Percentiles rank a stretch among this genome's conserved stretches.
Evolutionary conservation across 2,888 invertebrate species (phyloP).

Genomic region (Apeira syringaria): DNA sequence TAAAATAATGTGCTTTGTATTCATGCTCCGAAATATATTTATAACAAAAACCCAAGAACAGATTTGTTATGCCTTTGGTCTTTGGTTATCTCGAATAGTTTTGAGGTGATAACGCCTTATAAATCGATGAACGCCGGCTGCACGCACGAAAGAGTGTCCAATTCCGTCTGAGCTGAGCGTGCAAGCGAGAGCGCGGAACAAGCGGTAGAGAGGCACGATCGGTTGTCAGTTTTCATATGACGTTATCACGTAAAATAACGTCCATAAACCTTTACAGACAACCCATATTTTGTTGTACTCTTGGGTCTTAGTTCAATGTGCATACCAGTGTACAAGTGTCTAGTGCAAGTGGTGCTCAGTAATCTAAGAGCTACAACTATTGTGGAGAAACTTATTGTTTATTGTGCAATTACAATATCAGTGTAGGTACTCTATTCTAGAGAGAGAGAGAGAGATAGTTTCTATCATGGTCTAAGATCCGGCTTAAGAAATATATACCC

Average conservation of each 20-base stretch:
- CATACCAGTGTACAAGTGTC: slow-evolving; percentile 63
- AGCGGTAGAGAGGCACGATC: too few species aligned
- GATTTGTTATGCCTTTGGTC: slow-evolving; percentile 24
- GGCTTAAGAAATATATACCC: too few species aligned
- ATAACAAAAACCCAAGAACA: slow-evolving; percentile 48
- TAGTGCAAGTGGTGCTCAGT: slow-evolving; percentile 63
- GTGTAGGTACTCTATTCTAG: slow-evolving; percentile 75
- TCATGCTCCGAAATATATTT: slow-evolving; percentile 37
- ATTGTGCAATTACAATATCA: slow-evolving; percentile 65
- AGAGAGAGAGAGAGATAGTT: slow-evolving; percentile 41
- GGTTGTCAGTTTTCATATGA: too few species aligned
- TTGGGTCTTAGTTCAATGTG: slow-evolving; percentile 66
- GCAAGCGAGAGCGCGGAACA: too few species aligned
- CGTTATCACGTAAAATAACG: too few species aligned
- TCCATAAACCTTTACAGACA: too few species aligned
- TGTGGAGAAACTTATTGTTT: slow-evolving; percentile 65
- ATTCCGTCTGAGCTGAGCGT: too few species aligned
- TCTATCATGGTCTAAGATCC: too few species aligned
- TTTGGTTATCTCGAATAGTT: slow-evolving; percentile 21
- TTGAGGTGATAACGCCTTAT: too few species aligned
- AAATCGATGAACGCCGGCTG: too few species aligned
- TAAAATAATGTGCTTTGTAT: slow-evolving; percentile 38
- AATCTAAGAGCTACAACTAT: slow-evolving; percentile 69
- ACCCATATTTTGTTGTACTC: slow-evolving; percentile 48
- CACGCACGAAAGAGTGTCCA: too few species aligned